phyloP scores from a whole-genome alignment of 2,113 vertebrate genomes.

The Chrysemys picta region DNA sequence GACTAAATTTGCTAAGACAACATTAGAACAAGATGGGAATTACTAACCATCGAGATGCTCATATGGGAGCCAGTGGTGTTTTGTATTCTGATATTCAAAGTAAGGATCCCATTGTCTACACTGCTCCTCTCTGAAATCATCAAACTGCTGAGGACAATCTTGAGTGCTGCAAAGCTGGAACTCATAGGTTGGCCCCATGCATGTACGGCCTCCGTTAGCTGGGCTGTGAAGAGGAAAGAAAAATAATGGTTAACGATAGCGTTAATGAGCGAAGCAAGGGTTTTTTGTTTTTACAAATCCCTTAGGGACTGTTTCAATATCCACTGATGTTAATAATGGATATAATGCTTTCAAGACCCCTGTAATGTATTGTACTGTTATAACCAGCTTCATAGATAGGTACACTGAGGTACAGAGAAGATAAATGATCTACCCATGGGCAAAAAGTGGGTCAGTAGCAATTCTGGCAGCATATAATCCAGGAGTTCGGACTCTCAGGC shows the following conservation, averaged over 20 bases:
- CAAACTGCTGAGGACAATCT: slow-evolving; percentile 87
- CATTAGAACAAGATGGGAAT: background rate
- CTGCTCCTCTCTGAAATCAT: slow-evolving; percentile 92
- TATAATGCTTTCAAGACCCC: background rate
- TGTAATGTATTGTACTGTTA: background rate
- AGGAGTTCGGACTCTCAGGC: background rate
- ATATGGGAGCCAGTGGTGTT: slow-evolving; percentile 96
- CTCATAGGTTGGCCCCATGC: slow-evolving; percentile 87
- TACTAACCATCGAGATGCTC: slow-evolving; percentile 91
- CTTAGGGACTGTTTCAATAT: background rate
- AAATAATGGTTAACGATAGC: background rate
- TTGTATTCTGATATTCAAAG: slow-evolving; percentile 87
- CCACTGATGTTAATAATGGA: background rate
- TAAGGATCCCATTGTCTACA: slow-evolving; percentile 89
- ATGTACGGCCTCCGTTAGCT: slow-evolving; percentile 91
- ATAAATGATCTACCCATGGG: background rate
- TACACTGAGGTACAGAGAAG: slow-evolving; percentile 20
- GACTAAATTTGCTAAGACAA: background rate
- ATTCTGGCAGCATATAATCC: background rate
- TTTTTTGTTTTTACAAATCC: accelerated
- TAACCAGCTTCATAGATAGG: background rate
- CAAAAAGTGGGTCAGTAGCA: background rate
- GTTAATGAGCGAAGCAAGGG: background rate
- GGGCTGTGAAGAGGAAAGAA: slow-evolving; percentile 80
- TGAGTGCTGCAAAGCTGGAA: slow-evolving; percentile 94